phyloP scores from a whole-genome alignment of 1,140 invertebrate genomes.

The Sogatella furcifera region DNA sequence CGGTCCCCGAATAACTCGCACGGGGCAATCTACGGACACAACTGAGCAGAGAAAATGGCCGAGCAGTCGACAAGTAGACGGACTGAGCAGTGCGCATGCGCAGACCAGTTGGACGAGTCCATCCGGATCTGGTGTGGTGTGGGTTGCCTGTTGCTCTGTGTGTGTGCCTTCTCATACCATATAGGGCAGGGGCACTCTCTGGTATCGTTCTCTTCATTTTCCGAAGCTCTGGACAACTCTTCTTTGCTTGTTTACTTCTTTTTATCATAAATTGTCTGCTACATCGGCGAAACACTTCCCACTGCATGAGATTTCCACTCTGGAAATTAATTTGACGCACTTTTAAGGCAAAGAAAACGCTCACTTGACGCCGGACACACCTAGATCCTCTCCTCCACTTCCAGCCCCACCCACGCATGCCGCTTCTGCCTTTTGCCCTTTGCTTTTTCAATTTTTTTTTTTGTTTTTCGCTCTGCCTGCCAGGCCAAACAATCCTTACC shows the following conservation, averaged over 20 bases:
- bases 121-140: background rate
- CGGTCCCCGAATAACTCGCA: background rate
- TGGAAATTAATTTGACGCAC: too few relatives aligned
- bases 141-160: background rate
- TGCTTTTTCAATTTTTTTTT: too few relatives aligned
- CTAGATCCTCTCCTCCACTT: too few relatives aligned
- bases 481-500: too few relatives aligned
- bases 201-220: background rate
- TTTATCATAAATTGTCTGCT: background rate
- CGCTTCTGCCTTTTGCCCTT: too few relatives aligned
- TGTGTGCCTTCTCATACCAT: background rate
- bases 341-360: too few relatives aligned
- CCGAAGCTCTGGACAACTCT: conserved; percentile 2
- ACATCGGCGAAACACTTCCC: conserved; percentile 1
- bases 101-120: background rate
- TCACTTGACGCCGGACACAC: too few relatives aligned
- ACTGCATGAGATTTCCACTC: background rate
- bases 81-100: background rate
- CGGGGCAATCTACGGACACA: background rate
- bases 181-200: background rate
- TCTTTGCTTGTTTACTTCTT: background rate
- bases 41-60: conserved; percentile 2
- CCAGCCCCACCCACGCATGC: too few relatives aligned
- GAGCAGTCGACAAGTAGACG: background rate
- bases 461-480: too few relatives aligned